phyloP scores from a whole-genome alignment of 2,888 invertebrate species.

The Agrochola circellaris region DNA sequence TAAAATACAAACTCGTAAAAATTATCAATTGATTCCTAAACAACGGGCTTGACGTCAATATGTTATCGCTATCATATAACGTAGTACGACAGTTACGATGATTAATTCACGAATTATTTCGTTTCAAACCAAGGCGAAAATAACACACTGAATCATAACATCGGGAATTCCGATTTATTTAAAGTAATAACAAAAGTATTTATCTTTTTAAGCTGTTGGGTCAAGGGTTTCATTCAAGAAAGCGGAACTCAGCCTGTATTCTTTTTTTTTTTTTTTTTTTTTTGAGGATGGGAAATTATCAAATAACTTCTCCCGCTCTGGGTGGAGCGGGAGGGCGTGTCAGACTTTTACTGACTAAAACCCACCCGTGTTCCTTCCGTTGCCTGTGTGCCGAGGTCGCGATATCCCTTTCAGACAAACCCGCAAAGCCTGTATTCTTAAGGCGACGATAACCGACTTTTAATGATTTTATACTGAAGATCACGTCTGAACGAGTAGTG shows the following conservation, averaged over 20 bases:
- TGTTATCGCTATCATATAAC: constrained; percentile 12
- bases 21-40: constrained; percentile 13
- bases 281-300: too few species aligned
- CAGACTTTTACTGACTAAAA: too few species aligned
- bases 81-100: constrained; percentile 14
- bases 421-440: too few species aligned
- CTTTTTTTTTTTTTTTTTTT: too few species aligned
- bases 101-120: constrained; percentile 39
- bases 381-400: too few species aligned
- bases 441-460: too few species aligned
- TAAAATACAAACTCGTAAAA: not conserved
- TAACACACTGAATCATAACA: constrained; percentile 13
- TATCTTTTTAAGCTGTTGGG: constrained; percentile 6
- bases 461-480: too few species aligned
- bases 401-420: too few species aligned
- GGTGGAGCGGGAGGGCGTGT: too few species aligned
- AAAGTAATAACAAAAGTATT: not conserved
- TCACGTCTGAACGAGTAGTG: too few species aligned
- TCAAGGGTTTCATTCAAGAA: constrained; percentile 19
- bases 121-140: constrained; percentile 26
- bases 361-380: too few species aligned
- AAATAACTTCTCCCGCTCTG: too few species aligned
- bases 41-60: constrained; percentile 35
- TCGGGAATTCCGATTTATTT: constrained; percentile 10
- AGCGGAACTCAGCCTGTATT: not conserved